These are phyloP conservation scores for Leptodirus hochenwartii DNA, from an alignment of 2,888 invertebrate species.

Conservation along the genomic window DNA sequence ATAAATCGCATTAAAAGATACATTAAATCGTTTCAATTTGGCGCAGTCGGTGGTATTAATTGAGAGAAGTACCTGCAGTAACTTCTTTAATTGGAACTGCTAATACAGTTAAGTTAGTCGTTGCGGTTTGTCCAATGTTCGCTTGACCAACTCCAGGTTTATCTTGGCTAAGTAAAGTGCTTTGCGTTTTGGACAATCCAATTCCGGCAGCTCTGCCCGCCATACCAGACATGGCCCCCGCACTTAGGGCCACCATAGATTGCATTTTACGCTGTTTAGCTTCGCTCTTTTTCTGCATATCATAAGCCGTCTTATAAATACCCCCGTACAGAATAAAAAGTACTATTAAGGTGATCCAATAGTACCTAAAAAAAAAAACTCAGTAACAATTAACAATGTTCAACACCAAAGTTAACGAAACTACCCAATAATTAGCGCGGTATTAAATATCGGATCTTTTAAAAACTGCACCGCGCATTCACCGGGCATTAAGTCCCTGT, in stretches of 20 bases:
- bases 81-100: slow-evolving; percentile 19
- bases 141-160: slow-evolving; percentile 37
- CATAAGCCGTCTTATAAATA: slow-evolving; percentile 92
- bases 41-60: no score
- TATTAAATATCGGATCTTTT: slow-evolving; percentile 93
- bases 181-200: slow-evolving; percentile 59
- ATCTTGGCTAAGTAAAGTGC: slow-evolving; percentile 49
- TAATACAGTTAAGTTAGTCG: slow-evolving; percentile 18
- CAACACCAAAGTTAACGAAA: no score
- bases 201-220: slow-evolving; percentile 76
- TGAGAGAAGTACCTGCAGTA: slow-evolving; percentile 24
- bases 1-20: no score
- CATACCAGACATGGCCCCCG: slow-evolving; percentile 78
- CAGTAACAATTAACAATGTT: no score
- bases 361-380: no score
- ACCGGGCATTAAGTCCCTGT: slow-evolving; percentile 67
- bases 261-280: slow-evolving; percentile 93
- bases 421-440: slow-evolving; percentile 85
- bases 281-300: slow-evolving; percentile 94
- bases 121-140: slow-evolving; percentile 14
- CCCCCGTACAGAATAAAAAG: slow-evolving; percentile 91
- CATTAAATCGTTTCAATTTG: no score
- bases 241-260: slow-evolving; percentile 80
- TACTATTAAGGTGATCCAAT: slow-evolving; percentile 93
- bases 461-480: slow-evolving; percentile 95